Evolutionary conservation across 2,888 invertebrate genomes (phyloP).

Genomic region (Harpalus rubripes): DNA sequence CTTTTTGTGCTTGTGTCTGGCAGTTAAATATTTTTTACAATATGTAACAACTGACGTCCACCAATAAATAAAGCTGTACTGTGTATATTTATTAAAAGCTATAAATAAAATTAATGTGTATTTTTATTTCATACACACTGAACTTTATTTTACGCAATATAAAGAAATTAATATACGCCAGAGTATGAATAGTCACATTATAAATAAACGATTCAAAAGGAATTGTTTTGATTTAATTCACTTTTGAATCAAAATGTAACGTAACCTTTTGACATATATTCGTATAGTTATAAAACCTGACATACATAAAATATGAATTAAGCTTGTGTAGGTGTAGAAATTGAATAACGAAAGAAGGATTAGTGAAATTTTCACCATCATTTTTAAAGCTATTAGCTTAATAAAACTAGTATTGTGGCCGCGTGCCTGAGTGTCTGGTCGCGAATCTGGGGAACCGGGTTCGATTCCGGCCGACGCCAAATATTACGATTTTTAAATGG

Average conservation of each 20-base stretch:
- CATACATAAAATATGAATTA: not conserved
- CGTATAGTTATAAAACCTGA: not conserved
- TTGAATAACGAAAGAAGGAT: too few relatives aligned
- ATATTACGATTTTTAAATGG: too few relatives aligned
- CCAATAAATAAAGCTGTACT: not conserved
- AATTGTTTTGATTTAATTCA: not conserved
- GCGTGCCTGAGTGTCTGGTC: too few relatives aligned
- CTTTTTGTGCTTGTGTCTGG: not conserved
- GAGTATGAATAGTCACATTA: not conserved
- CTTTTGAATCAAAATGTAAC: not conserved
- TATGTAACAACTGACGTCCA: not conserved
- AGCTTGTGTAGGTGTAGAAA: not conserved
- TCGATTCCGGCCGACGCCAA: too few relatives aligned
- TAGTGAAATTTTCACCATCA: too few relatives aligned
- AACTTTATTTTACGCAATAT: not conserved
- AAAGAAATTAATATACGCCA: not conserved
- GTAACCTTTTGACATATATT: not conserved
- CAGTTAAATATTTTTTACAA: not conserved
- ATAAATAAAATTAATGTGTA: not conserved
- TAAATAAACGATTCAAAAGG: not conserved
- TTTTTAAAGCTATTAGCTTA: too few relatives aligned
- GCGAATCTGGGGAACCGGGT: too few relatives aligned
- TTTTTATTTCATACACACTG: slow-evolving; percentile 1
- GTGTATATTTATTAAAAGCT: not conserved
- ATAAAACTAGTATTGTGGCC: too few relatives aligned